Evolutionary conservation across 2,888 invertebrate genomes (phyloP).

Genomic region (Pandemis corylana): DNA sequence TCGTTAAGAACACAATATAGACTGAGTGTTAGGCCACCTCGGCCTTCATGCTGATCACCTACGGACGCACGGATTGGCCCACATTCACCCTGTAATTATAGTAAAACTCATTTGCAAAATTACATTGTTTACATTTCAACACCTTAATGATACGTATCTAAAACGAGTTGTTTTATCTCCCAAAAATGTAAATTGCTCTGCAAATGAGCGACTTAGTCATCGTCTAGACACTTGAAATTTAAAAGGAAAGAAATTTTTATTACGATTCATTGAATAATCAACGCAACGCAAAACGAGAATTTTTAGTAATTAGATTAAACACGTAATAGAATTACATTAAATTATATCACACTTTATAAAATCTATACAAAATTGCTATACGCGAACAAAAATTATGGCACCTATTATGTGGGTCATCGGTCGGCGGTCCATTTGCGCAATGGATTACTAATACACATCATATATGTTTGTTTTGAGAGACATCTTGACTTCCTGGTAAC

Average conservation of each 20-base stretch:
- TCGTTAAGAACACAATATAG: conserved; percentile 29
- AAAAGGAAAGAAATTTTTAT: background rate
- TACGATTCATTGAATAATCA: background rate
- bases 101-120: conserved; percentile 27
- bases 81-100: conserved; percentile 31
- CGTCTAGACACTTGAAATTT: background rate
- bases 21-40: conserved; percentile 26
- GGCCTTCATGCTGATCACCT: conserved; percentile 36
- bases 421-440: conserved; percentile 52
- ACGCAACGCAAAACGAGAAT: background rate
- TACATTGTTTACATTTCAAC: conserved; percentile 37
- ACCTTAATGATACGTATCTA: conserved; percentile 28
- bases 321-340: conserved; percentile 19
- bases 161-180: conserved; percentile 6
- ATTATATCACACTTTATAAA: conserved; percentile 34
- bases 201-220: background rate
- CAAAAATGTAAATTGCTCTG: conserved; percentile 5
- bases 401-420: conserved; percentile 36
- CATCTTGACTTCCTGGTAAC: conserved; percentile 59
- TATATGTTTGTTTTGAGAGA: conserved; percentile 45
- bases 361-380: conserved; percentile 38
- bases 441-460: conserved; percentile 51
- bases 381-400: conserved; percentile 40
- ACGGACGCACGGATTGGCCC: conserved; percentile 28
- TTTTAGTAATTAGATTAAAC: background rate